Base-by-base conservation (phyloP, 2,888 invertebrate species). In the Arrhopalites spinosus region DNA sequence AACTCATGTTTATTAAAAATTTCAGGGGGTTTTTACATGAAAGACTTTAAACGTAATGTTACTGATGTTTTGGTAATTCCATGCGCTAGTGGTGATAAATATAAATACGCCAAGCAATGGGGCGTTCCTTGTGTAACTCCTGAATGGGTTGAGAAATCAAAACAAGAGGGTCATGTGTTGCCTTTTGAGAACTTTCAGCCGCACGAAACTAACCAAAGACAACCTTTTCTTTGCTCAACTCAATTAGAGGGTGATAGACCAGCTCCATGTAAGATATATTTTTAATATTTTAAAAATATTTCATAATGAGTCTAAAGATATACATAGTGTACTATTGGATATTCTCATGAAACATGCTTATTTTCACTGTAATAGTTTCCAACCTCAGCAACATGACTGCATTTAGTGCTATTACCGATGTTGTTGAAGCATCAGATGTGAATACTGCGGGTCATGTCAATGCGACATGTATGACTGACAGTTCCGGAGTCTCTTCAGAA, bases 111-210 rank as follows among this genome's bases (percentile, higher is more conserved):
- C 0, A 85, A 85, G 74, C 86, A 87, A 73, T 89, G 89, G 86
- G 86, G 87, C 53, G 86, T 91, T n/a, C 88, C 90, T 53, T 93
- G 95, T 83, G 90, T 96, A 0, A 87, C 88, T 17, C 89, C 91
- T 0, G 86, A 90, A 1, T 97, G 97, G 96, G 87, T 96, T 53
- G 88, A 88, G 74, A 92, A 94, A 43, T 94, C 93, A n/a, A 87
- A 91, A 0, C 87, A 88, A 30, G 88, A 88, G 30, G 93, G 94
- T 0, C 91, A 89, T 78, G 90, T 92, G 0, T 82, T 93, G 56
- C 90, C 91, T 0, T 86, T 89, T 20, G 87, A 88, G 2, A 85
- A 88, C 68, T 91, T 90, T 82, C 86, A 88, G 15, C 25, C 47
- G 2, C 30, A n/a, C n/a, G n/a, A n/a, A n/a, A n/a, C n/a, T n/a